These are phyloP conservation scores for Gonocerus acuteangulatus DNA, from an alignment of 2,888 invertebrate species.

Conservation along the genomic window DNA sequence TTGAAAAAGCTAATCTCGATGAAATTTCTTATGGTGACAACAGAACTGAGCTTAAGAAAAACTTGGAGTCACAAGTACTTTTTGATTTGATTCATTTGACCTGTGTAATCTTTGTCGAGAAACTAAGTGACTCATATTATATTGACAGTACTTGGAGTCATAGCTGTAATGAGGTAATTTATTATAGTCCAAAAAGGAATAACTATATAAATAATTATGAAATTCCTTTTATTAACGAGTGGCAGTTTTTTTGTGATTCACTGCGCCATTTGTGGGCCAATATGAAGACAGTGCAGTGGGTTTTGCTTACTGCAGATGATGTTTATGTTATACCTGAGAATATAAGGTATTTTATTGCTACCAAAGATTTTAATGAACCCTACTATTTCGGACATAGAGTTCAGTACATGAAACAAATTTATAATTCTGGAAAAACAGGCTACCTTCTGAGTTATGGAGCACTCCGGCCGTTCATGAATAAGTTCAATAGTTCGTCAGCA, in stretches of 20 bases:
- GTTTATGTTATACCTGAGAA: constrained; percentile 52
- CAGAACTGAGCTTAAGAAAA: too few relatives aligned
- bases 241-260: constrained; percentile 46
- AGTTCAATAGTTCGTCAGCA: constrained; percentile 44
- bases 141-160: constrained; percentile 45
- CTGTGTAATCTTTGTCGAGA: constrained; percentile 47
- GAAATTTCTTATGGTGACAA: too few relatives aligned
- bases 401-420: constrained; percentile 49
- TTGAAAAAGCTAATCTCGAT: too few relatives aligned
- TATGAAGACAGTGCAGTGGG: constrained; percentile 46
- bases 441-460: constrained; percentile 50
- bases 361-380: constrained; percentile 44
- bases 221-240: constrained; percentile 43
- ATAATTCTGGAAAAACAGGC: constrained; percentile 51
- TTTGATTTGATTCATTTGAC: constrained; percentile 43
- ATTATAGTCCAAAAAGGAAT: constrained; percentile 40
- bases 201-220: constrained; percentile 39
- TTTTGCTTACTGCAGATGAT: constrained; percentile 50
- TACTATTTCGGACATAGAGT: constrained; percentile 52
- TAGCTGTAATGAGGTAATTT: constrained; percentile 43
- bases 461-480: constrained; percentile 43
- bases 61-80: constrained; percentile 29
- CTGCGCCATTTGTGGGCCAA: constrained; percentile 42
- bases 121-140: constrained; percentile 44
- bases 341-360: constrained; percentile 47